Base-by-base conservation (phyloP, 1,140 invertebrate genomes). In the Thaumatotibia leucotreta region DNA sequence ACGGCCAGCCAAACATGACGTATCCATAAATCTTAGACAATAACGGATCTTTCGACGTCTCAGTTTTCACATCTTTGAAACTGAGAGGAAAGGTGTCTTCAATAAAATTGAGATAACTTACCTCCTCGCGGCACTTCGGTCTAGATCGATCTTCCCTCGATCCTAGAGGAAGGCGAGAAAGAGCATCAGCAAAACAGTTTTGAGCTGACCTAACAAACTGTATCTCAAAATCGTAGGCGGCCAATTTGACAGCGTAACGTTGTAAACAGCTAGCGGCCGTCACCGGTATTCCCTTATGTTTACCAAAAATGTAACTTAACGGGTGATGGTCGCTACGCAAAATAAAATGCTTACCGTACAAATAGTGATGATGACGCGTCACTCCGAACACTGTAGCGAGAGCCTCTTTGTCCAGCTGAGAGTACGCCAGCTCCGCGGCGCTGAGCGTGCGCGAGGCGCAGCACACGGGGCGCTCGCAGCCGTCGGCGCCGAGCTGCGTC, bases 241-340 rank as follows among this genome's bases (percentile, higher is more conserved):
- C 64, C 9, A 80, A 67, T 32, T 70, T 75, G 20, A 81, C 32
- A 11, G 79, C 76, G 66, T 74, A 81, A 6, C 76, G 66, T 45
- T 92, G 87, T 14, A 80, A 58, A 52, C 77, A 63, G 39, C 70
- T 67, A 29, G 70, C 68, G 27, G 78, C 70, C 35, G 63, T 63
- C 24, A 64, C 68, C 33, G 74, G 67, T 63, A 78, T 71, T 9
- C 69, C 69, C 54, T 76, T 79, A 73, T 39, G 2, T 49, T 49
- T 49, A 2, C 33, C 31, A 31, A 65, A 61, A 22, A 68, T 68
- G 4, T 70, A 66, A 4, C 82, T 65, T 4, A 93, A 69, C 5
- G 92, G 91, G 63, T 89, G 81, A 66, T 93, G 91, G 65, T 93
- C 92, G 0, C 88, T 92, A 39, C 79, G 68, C 17, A 93, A 68